A percentile compares a stretch with the other conserved stretches of the same genome.
phyloP scores from a whole-genome alignment of 2,888 invertebrate species.

The Holacanthella duospinosa region DNA sequence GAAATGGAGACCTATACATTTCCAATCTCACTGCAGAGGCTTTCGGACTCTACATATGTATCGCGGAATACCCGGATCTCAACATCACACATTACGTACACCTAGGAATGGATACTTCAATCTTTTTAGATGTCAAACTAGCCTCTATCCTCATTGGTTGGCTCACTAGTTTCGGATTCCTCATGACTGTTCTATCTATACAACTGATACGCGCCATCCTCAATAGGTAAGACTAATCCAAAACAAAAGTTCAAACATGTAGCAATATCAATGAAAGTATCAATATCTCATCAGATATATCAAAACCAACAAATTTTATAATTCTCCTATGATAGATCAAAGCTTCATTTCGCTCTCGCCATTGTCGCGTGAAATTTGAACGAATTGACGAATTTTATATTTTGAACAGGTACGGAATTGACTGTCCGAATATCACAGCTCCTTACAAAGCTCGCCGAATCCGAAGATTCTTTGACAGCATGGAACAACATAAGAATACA shows the following conservation, averaged over 20 bases:
- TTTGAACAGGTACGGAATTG: slow-evolving; percentile 31
- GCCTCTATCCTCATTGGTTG: slow-evolving; percentile 72
- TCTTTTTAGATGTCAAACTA: slow-evolving; percentile 71
- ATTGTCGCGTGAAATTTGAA: no score
- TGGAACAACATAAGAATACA: slow-evolving; percentile 78
- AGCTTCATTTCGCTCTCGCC: no score
- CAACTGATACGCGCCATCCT: slow-evolving; percentile 63
- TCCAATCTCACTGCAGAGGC: slow-evolving; percentile 54
- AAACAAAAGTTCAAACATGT: background rate
- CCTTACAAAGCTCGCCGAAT: slow-evolving; percentile 61
- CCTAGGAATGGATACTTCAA: slow-evolving; percentile 72
- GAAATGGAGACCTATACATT: slow-evolving; percentile 66
- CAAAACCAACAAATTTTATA: background rate
- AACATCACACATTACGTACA: slow-evolving; percentile 64
- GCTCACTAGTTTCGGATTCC: slow-evolving; percentile 65
- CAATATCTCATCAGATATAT: no score
- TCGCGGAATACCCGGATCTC: slow-evolving; percentile 65
- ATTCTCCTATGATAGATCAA: no score
- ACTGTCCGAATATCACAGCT: slow-evolving; percentile 23
- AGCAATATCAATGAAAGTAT: no score
- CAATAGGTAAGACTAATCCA: slow-evolving; percentile 50
- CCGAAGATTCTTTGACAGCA: slow-evolving; percentile 76
- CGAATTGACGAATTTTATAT: no score
- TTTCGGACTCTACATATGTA: slow-evolving; percentile 74
- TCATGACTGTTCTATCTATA: slow-evolving; percentile 65